Base-by-base conservation (phyloP, 1,140 invertebrate species). In the Gryon sp. region DNA sequence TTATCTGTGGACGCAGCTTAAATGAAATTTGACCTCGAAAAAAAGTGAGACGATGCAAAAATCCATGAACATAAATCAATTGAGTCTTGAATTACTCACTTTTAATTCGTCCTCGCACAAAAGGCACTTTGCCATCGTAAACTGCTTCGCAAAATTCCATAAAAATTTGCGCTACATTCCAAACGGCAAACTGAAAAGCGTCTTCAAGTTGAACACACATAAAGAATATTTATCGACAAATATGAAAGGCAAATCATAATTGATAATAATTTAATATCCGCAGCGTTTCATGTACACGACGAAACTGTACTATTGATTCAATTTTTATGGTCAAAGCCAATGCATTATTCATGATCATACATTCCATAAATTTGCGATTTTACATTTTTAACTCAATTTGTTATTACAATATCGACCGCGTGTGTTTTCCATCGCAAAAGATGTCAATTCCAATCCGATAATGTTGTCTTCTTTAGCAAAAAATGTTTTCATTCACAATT, bases 281-380 rank as follows among this genome's bases (percentile, higher is more conserved):
- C 50, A 18, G 52, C 38, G 53, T 19, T 74, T 65, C 59, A 74
- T 65, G 52, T 52, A 52, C 43, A 43, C 36, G 52, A 11, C 52
- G 30, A 60, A 55, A 36, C 55, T 52, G 38, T 46, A 68, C 62
- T 62, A 75, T 66, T 75, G 62, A 75, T 74, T 74, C 70, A 59
- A 74, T 74, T 74, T 74, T 74, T 74, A 74, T 74, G 57, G 53
- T 74, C 70, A 74, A 59, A 74, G 18, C 4, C 70, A 11, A 74
- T 74, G 60, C 52, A 74, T 74, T 74, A 74, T 74, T 74, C 70
- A 74, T 65, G 24, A 11, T 5, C 15, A 52, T 59, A 45, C 43
- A 65, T 63, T 73, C 52, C 69, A 73, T 73, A 73, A 73, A 73
- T 72, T 73, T 65, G 59, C 69, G 59, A 73, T 50, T 73, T 63